Evolutionary conservation across 23 tunicate species (phyloP).

Genomic region (Trididemnum nubilum): DNA sequence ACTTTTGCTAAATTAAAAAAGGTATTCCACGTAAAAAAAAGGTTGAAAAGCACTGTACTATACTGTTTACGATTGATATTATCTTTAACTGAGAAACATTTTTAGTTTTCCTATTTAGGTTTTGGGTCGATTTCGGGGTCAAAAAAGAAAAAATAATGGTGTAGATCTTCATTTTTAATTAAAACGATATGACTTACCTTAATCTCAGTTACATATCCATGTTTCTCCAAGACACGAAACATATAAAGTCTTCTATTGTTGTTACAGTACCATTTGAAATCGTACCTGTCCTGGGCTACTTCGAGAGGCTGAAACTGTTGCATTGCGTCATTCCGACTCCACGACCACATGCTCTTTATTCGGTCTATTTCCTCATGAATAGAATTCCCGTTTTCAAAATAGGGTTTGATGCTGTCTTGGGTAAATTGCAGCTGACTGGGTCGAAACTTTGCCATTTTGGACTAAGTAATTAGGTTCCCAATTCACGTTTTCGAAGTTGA

Average conservation of each 20-base stretch:
- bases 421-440: constrained; percentile 8
- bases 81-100: too few species aligned
- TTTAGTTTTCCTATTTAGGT: too few species aligned
- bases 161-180: too few species aligned
- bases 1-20: too few species aligned
- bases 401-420: background rate
- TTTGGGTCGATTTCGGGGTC: too few species aligned
- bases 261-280: constrained; percentile 17
- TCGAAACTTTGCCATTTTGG: background rate
- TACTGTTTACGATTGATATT: too few species aligned
- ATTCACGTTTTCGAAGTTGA: too few species aligned
- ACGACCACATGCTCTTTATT: background rate
- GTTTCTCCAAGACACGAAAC: constrained; percentile 35
- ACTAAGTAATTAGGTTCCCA: too few species aligned
- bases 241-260: constrained; percentile 29
- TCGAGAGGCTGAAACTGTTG: constrained; percentile 14
- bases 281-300: background rate
- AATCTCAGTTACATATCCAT: constrained; percentile 3
- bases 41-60: too few species aligned
- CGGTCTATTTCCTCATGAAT: background rate
- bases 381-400: background rate
- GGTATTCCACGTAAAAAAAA: too few species aligned
- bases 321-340: constrained; percentile 13
- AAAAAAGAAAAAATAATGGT: too few species aligned
- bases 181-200: constrained; percentile 23